Conservation (phyloP, 2,888 invertebrate genomes). For the Tipula helvola region DNA sequence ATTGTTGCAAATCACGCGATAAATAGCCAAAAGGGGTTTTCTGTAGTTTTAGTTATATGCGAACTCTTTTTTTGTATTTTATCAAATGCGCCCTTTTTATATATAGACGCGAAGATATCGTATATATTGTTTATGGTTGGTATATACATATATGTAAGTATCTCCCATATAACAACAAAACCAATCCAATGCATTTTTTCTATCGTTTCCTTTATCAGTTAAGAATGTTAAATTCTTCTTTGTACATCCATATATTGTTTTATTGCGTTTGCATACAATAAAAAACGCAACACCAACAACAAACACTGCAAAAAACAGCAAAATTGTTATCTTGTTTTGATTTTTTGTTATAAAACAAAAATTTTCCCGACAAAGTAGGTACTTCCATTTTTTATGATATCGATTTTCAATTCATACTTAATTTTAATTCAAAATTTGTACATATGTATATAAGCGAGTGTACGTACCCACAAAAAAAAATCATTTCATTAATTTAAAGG, state of each 20-base stretch:
- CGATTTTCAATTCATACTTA: neutral
- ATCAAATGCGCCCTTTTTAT: neutral
- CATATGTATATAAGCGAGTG: neutral
- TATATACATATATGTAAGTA: neutral
- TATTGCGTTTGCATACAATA: neutral
- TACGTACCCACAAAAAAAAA: neutral
- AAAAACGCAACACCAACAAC: neutral
- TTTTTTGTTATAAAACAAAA: neutral
- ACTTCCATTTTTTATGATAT: neutral
- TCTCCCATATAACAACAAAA: neutral
- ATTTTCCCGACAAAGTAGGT: neutral
- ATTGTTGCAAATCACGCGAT: slow-evolving; percentile 9
- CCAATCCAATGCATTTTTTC: neutral
- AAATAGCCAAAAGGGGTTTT: slow-evolving; percentile 6
- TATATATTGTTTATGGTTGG: neutral
- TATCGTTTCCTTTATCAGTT: neutral
- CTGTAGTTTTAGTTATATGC: neutral
- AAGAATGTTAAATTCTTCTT: neutral
- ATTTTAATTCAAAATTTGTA: neutral
- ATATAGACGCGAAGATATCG: neutral
- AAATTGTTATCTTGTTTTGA: neutral
- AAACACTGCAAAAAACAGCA: neutral
- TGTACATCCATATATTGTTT: neutral
- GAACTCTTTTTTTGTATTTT: neutral
- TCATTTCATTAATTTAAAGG: neutral